Evolutionary conservation across 1,140 invertebrate species (phyloP).

Genomic region (Temnothorax nylanderi): DNA sequence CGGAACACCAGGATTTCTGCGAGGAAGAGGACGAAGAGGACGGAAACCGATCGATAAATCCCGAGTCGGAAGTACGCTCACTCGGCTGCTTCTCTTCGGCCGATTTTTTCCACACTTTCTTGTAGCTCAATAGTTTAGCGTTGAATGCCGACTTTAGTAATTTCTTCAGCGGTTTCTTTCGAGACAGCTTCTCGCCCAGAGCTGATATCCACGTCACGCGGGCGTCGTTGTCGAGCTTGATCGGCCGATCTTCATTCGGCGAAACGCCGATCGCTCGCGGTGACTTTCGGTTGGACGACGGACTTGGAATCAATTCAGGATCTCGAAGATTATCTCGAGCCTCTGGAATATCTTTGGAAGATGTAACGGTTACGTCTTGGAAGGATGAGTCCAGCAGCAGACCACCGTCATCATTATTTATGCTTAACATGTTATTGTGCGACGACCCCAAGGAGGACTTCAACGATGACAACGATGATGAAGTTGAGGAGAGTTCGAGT

Average conservation of each 20-base stretch:
- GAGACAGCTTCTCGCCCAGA: conserved; percentile 69
- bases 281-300: background rate
- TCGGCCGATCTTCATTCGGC: conserved; percentile 72
- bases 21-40: conserved; percentile 58
- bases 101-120: conserved; percentile 55
- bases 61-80: conserved; percentile 68
- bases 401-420: background rate
- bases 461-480: background rate
- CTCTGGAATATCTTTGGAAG: background rate
- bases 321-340: background rate
- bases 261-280: conserved; percentile 73
- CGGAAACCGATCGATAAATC: conserved; percentile 71
- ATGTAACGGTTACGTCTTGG: background rate
- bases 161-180: conserved; percentile 74
- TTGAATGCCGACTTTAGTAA: conserved; percentile 64
- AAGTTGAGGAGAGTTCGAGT: background rate
- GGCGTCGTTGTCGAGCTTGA: conserved; percentile 73
- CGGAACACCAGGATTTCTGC: background rate
- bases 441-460: background rate
- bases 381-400: background rate
- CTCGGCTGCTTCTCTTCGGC: conserved; percentile 55
- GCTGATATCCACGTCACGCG: conserved; percentile 75
- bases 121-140: conserved; percentile 13
- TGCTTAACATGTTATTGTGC: background rate
- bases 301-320: background rate